Percentiles rank a stretch among this genome's conserved stretches.
These are phyloP conservation scores for Phylloscopus trochilus DNA, from an alignment of 2,113 vertebrate species.

Conservation along the genomic window DNA sequence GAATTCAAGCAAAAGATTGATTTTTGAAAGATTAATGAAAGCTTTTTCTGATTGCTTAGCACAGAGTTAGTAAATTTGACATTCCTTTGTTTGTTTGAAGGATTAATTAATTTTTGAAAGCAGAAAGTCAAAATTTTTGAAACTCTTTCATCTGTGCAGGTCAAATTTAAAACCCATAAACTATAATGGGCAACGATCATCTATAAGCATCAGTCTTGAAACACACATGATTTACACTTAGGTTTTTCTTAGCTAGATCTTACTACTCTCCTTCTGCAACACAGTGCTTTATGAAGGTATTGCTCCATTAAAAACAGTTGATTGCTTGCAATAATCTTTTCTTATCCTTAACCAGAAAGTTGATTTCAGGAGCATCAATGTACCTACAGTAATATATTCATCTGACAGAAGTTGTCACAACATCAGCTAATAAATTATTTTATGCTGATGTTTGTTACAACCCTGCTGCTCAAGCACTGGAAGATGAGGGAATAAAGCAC, in stretches of 20 bases:
- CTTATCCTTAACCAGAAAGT: background rate
- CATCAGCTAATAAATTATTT: conserved; percentile 39
- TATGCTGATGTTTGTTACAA: background rate
- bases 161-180: background rate
- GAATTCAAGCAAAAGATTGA: background rate
- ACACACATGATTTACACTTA: background rate
- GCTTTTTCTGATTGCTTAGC: background rate
- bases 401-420: conserved; percentile 16
- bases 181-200: background rate
- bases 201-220: background rate
- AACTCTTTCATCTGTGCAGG: background rate
- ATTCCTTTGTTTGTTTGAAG: background rate
- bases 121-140: background rate
- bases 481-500: conserved; percentile 27
- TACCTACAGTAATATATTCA: background rate
- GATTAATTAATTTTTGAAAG: background rate
- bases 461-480: background rate
- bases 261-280: background rate
- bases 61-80: background rate
- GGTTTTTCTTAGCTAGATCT: background rate
- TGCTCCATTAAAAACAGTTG: conserved; percentile 7
- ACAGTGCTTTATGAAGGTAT: conserved; percentile 2
- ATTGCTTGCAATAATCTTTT: background rate
- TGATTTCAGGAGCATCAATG: background rate
- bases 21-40: background rate